phyloP scores from a whole-genome alignment of 1,140 invertebrate genomes.

The Cyrtorhinus lividipennis region DNA sequence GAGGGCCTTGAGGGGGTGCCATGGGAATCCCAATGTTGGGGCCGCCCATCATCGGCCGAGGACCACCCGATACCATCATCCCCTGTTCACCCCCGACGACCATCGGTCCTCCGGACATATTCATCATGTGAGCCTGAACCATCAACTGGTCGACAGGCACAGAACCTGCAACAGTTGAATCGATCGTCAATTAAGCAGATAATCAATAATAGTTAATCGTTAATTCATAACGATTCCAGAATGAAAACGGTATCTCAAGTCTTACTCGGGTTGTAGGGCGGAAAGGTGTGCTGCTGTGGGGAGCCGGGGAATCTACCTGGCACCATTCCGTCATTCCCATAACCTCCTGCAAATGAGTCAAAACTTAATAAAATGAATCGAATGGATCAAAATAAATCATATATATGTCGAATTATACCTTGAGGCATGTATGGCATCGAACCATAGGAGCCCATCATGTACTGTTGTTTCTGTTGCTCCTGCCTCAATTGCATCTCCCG shows the following conservation, averaged over 20 bases:
- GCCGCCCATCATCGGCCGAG: background rate
- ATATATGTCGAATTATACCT: no score
- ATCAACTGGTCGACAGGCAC: background rate
- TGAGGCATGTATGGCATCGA: conserved; percentile 15
- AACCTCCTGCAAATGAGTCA: background rate
- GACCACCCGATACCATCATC: background rate
- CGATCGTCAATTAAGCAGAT: no score
- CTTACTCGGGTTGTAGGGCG: conserved; percentile 1
- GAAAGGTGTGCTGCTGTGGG: background rate
- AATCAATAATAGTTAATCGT: no score
- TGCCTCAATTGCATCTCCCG: conserved; percentile 86
- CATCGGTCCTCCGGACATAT: background rate
- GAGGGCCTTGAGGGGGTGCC: background rate
- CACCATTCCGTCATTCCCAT: background rate
- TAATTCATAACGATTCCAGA: background rate
- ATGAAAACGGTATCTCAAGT: background rate
- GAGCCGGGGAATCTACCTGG: background rate
- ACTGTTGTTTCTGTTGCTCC: conserved; percentile 83
- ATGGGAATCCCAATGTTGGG: background rate
- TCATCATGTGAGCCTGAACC: background rate
- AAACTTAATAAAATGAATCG: no score
- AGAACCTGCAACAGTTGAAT: background rate
- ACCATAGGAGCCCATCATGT: conserved; percentile 33
- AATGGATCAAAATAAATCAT: no score
- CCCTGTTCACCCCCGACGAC: background rate